Conservation (phyloP, 2,113 vertebrate species). For the Thamnophis sirtalis region DNA sequence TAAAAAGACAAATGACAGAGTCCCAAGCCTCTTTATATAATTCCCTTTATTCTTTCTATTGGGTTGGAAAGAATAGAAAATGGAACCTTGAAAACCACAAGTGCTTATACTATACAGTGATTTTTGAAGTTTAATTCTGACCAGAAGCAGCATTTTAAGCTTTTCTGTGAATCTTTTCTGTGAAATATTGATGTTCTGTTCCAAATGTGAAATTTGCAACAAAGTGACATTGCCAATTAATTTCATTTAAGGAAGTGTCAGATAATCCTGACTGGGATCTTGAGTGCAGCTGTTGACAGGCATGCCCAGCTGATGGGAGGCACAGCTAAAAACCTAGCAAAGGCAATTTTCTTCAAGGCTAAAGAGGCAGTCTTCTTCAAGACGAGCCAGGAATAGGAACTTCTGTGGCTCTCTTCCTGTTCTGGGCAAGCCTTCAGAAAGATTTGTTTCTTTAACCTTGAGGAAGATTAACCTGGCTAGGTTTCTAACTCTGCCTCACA, state of each 20-base stretch:
- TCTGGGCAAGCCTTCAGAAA: neutral
- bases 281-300: neutral
- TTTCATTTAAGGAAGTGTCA: neutral
- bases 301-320: neutral
- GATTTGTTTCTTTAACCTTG: neutral
- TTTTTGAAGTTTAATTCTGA: neutral
- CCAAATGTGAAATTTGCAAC: accelerated
- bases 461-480: neutral
- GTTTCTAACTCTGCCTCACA: neutral
- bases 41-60: neutral
- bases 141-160: neutral
- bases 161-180: neutral
- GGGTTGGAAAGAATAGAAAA: neutral
- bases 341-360: neutral
- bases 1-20: neutral
- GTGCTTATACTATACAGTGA: neutral
- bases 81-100: neutral
- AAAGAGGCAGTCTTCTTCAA: neutral
- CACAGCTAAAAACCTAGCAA: neutral
- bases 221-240: neutral
- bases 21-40: neutral
- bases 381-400: neutral
- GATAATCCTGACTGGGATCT: constrained; percentile 4
- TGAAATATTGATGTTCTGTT: neutral
- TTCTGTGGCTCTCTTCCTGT: neutral